Conservation (phyloP, 2,888 invertebrate species). For the Hypercompe scribonia region DNA sequence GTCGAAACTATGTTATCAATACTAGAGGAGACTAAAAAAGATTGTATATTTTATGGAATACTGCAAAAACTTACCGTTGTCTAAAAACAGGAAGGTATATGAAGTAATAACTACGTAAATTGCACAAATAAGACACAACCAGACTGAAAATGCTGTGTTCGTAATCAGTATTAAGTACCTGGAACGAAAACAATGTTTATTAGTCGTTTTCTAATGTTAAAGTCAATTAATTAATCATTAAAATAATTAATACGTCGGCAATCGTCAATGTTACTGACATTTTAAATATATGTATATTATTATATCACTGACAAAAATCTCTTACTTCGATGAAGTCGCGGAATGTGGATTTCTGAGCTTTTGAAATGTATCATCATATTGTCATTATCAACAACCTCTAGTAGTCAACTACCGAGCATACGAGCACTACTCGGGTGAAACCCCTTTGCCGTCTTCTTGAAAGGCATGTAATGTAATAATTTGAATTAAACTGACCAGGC, state of each 20-base stretch:
- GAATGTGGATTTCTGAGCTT: no score
- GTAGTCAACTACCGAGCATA: no score
- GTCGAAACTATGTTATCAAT: not conserved
- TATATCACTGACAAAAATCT: not conserved
- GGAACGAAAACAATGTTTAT: constrained; percentile 42
- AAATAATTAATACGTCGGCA: not conserved
- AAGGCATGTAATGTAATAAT: not conserved
- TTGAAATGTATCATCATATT: no score
- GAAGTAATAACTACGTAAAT: constrained; percentile 88
- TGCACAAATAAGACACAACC: constrained; percentile 88
- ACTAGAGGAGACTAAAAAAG: not conserved
- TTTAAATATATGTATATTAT: not conserved
- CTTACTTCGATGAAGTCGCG: not conserved
- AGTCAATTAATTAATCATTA: not conserved
- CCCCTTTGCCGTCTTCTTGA: not conserved
- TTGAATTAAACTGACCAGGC: constrained; percentile 77
- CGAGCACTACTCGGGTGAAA: no score
- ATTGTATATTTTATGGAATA: not conserved
- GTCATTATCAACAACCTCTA: no score
- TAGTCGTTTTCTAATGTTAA: not conserved
- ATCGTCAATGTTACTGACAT: no score
- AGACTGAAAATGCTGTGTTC: constrained; percentile 88
- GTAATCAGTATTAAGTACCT: constrained; percentile 87
- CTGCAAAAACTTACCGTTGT: constrained; percentile 80
- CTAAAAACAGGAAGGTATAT: constrained; percentile 87